phyloP scores from a whole-genome alignment of 2,888 invertebrate species.

The Lysandra bellargus region DNA sequence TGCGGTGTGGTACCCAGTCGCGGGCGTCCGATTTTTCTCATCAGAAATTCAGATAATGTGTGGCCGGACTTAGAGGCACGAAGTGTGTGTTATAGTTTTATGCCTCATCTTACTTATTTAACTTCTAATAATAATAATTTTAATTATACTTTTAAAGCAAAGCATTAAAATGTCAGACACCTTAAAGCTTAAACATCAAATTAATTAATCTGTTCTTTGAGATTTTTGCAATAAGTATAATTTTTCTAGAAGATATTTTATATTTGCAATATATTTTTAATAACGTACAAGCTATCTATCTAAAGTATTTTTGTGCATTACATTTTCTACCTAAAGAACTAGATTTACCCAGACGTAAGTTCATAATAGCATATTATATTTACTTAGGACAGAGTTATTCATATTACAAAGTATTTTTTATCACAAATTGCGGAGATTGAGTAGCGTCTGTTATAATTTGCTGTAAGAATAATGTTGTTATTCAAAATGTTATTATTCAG shows the following conservation, averaged over 20 bases:
- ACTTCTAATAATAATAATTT: too few relatives aligned
- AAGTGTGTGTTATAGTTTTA: too few relatives aligned
- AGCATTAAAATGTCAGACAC: background rate
- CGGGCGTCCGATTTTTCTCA: too few relatives aligned
- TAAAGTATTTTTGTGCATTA: background rate
- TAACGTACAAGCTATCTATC: background rate
- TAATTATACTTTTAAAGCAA: background rate
- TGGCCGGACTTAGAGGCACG: too few relatives aligned
- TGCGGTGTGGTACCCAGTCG: too few relatives aligned
- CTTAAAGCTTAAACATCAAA: conserved; percentile 7
- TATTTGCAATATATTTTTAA: background rate
- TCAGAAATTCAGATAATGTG: too few relatives aligned
- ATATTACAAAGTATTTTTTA: too few relatives aligned
- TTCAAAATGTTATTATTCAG: too few relatives aligned
- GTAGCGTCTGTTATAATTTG: too few relatives aligned
- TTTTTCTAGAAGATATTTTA: background rate
- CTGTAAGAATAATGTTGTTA: too few relatives aligned
- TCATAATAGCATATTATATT: background rate
- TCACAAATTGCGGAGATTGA: too few relatives aligned
- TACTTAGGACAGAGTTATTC: background rate
- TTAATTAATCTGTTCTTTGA: background rate
- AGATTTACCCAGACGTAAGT: background rate
- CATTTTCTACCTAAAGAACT: background rate
- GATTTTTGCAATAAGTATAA: conserved; percentile 1
- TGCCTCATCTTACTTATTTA: too few relatives aligned